A percentile compares a stretch with the other conserved stretches of the same genome.
Conservation (phyloP, 2,113 vertebrate species). For the Nothoprocta pentlandii region DNA sequence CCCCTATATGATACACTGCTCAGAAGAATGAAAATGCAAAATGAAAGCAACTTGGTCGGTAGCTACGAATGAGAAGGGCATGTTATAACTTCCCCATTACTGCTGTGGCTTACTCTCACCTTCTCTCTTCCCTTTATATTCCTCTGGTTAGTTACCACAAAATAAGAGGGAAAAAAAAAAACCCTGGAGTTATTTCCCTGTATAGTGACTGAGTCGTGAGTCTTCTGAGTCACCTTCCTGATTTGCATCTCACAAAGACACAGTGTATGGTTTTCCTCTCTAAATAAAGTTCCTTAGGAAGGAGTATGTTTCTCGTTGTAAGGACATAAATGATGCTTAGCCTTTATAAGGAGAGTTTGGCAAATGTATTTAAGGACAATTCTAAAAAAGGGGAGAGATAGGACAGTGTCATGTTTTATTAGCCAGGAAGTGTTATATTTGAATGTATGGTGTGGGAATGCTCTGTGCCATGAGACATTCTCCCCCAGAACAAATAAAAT, state of each 20-base stretch:
- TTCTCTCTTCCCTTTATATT: neutral
- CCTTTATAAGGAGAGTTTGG: neutral
- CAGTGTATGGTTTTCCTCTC: neutral
- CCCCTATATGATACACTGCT: neutral
- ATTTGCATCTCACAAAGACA: neutral
- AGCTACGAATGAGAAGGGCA: neutral
- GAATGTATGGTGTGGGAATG: neutral
- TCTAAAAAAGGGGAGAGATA: neutral
- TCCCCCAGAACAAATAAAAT: conserved; percentile 4
- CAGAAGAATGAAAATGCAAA: neutral
- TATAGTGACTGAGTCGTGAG: neutral
- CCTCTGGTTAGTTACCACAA: neutral
- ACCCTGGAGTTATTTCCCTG: neutral
- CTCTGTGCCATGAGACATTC: neutral
- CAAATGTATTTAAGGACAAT: neutral
- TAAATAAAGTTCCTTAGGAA: neutral
- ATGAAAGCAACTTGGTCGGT: neutral
- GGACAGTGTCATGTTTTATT: neutral
- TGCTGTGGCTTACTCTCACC: neutral
- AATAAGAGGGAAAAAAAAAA: neutral
- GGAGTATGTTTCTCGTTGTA: neutral
- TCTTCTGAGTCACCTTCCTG: neutral
- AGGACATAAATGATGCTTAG: neutral
- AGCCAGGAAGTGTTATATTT: neutral
- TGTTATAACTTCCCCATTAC: neutral